Evolutionary conservation across 2,888 invertebrate genomes (phyloP).

Genomic region (Cinara cedri): DNA sequence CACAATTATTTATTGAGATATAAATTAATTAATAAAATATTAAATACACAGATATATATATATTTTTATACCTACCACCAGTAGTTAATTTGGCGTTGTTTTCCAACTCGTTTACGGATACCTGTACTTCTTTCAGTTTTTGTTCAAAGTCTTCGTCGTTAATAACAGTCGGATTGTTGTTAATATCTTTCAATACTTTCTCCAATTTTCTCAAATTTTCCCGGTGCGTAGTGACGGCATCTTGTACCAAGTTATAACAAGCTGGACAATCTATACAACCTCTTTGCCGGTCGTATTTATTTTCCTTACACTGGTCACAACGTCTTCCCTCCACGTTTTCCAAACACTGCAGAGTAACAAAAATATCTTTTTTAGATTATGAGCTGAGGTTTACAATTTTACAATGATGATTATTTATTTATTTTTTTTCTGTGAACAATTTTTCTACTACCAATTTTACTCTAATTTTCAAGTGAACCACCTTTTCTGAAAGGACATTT

Average conservation of each 20-base stretch:
- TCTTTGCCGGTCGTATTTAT: conserved; percentile 87
- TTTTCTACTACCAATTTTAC: conserved; percentile 7
- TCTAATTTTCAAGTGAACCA: too few species aligned
- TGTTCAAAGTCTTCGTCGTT: conserved; percentile 89
- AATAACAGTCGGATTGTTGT: conserved; percentile 89
- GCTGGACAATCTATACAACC: conserved; percentile 91
- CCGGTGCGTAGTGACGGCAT: conserved; percentile 80
- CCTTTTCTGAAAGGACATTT: too few species aligned
- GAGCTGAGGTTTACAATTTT: too few species aligned
- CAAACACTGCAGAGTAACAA: conserved; percentile 64
- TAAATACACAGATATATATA: conserved; percentile 56
- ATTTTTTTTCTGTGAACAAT: too few species aligned
- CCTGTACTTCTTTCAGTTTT: conserved; percentile 77
- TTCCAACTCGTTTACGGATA: conserved; percentile 76
- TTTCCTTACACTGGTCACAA: conserved; percentile 96
- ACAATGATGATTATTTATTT: too few species aligned
- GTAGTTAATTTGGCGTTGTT: conserved; percentile 71
- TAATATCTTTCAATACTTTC: conserved; percentile 81
- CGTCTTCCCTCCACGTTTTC: conserved; percentile 90
- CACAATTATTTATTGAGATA: background rate
- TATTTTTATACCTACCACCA: conserved; percentile 60
- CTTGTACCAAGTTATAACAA: conserved; percentile 93
- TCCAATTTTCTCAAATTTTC: conserved; percentile 76
- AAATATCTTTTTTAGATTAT: too few species aligned
- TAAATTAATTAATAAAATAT: background rate